Percentiles rank a stretch among this genome's conserved stretches.
Conservation (phyloP, 2,797 vertebrate species). For the Lindbergichthys nudifrons region DNA sequence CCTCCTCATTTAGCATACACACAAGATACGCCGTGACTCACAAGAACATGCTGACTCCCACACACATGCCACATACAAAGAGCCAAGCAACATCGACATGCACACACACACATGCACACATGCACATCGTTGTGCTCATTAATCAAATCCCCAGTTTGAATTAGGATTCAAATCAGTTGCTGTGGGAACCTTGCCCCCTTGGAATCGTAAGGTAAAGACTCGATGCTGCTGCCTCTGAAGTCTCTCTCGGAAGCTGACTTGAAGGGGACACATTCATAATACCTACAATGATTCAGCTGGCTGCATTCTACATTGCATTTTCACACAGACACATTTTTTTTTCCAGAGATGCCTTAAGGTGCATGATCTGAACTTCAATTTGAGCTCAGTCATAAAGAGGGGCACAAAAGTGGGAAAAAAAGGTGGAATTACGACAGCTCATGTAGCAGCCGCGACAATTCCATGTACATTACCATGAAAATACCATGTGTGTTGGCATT, state of each 20-base stretch:
- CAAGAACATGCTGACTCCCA: constrained; percentile 58
- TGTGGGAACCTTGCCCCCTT: constrained; percentile 80
- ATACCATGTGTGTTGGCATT: constrained; percentile 47
- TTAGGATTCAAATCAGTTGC: constrained; percentile 84
- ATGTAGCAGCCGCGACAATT: constrained; percentile 15
- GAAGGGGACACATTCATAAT: constrained; percentile 64
- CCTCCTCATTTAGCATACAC: constrained; percentile 64
- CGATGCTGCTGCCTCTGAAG: constrained; percentile 36
- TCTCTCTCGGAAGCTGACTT: constrained; percentile 60
- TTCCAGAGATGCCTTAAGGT: constrained; percentile 58
- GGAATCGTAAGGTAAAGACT: constrained; percentile 75
- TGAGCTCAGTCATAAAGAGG: constrained; percentile 51
- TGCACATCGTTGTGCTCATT: constrained; percentile 72
- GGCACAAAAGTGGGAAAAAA: constrained; percentile 50
- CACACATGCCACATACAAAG: constrained; percentile 53
- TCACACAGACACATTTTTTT: constrained; percentile 61
- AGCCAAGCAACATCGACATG: constrained; percentile 7
- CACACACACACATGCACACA: constrained; percentile 13
- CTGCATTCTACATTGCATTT: constrained; percentile 67
- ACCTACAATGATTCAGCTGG: constrained; percentile 68
- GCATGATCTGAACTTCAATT: constrained; percentile 66
- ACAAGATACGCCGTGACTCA: constrained; percentile 65
- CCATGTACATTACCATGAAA: constrained; percentile 46
- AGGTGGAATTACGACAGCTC: constrained; percentile 44
- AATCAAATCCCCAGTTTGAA: constrained; percentile 84